A percentile compares a stretch with the other conserved stretches of the same genome.
phyloP scores from a whole-genome alignment of 2,888 invertebrate genomes.

The Cryptops parisi region DNA sequence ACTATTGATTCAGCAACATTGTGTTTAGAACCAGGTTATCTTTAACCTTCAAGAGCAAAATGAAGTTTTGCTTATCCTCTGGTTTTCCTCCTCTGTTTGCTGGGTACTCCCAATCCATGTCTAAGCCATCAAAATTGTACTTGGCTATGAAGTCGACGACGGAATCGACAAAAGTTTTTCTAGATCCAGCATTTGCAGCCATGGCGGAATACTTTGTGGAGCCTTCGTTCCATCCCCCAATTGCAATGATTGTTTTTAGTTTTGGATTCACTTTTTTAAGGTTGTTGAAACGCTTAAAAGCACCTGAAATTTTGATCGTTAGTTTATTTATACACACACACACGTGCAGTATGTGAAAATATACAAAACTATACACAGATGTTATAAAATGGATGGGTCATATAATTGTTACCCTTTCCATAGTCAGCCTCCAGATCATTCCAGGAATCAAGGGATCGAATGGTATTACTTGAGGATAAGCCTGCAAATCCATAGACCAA shows the following conservation, averaged over 20 bases:
- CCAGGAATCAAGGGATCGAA: conserved; percentile 28
- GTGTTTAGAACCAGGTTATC: no score
- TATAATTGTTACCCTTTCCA: conserved; percentile 42
- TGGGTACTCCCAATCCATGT: conserved; percentile 29
- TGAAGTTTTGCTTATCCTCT: conserved; percentile 36
- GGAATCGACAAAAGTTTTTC: conserved; percentile 40
- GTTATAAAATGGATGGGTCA: not conserved
- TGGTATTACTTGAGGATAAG: conserved; percentile 38
- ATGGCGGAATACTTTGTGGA: conserved; percentile 32
- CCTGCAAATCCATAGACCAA: conserved; percentile 59
- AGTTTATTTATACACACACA: no score
- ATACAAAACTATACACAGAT: not conserved
- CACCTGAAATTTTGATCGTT: no score
- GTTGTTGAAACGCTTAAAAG: conserved; percentile 28
- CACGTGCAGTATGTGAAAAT: no score
- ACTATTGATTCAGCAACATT: not conserved
- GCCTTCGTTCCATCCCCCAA: conserved; percentile 40
- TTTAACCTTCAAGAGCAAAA: conserved; percentile 35
- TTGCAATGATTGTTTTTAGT: conserved; percentile 30
- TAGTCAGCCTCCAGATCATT: conserved; percentile 48
- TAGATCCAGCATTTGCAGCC: conserved; percentile 33
- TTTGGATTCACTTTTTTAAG: conserved; percentile 27
- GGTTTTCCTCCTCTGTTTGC: conserved; percentile 25
- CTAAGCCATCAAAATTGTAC: conserved; percentile 43
- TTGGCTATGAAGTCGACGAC: conserved; percentile 40